These are phyloP conservation scores for Sebastes schlegelii DNA, from an alignment of 2,113 vertebrate genomes.

Conservation along the genomic window DNA sequence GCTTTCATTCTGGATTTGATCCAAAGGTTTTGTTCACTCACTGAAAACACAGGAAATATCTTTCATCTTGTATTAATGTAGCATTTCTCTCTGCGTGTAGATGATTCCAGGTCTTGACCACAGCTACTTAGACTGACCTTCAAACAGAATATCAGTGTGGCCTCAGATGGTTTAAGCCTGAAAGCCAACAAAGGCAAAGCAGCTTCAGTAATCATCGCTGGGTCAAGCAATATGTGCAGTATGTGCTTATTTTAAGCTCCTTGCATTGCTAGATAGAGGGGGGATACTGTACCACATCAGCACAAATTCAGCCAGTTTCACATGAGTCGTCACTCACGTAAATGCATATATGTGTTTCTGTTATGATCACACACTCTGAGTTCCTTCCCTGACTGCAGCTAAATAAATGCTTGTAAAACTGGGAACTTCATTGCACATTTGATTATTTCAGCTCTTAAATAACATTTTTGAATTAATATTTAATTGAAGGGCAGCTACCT, in stretches of 20 bases:
- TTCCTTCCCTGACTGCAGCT: background rate
- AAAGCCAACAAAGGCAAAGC: constrained; percentile 42
- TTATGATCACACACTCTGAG: constrained; percentile 1
- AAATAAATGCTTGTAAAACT: background rate
- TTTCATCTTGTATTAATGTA: background rate
- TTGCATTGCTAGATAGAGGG: constrained; percentile 11
- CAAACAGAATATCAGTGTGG: constrained; percentile 22
- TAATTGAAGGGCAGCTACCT: constrained; percentile 3
- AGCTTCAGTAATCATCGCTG: constrained; percentile 38
- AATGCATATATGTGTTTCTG: constrained; percentile 1
- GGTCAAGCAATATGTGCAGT: constrained; percentile 34
- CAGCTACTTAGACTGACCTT: constrained; percentile 6
- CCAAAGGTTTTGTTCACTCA: background rate
- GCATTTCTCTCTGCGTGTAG: background rate
- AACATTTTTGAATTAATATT: constrained; percentile 19
- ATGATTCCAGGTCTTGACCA: background rate
- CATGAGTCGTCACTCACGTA: background rate
- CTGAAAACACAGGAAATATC: background rate
- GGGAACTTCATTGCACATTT: constrained; percentile 7
- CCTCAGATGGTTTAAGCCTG: constrained; percentile 39
- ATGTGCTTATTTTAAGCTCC: constrained; percentile 45
- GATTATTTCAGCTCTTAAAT: constrained; percentile 21
- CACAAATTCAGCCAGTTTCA: constrained; percentile 30
- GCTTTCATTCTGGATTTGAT: background rate
- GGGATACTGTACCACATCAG: constrained; percentile 18